phyloP scores from a whole-genome alignment of 2,888 invertebrate species.

The Drosophila anceps region DNA sequence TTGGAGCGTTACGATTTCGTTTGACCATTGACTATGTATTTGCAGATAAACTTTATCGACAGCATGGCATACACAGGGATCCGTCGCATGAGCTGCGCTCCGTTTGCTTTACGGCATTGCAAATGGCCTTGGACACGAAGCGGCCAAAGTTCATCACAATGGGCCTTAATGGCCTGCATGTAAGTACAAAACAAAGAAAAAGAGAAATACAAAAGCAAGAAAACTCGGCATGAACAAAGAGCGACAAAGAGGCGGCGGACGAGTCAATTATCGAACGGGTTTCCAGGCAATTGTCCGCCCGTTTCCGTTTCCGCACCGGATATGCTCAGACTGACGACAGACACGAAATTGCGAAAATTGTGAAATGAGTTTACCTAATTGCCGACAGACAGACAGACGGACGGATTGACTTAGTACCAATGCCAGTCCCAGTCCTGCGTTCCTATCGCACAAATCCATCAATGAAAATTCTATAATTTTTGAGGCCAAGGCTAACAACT shows the following conservation, averaged over 20 bases:
- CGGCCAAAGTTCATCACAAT: conserved; percentile 93
- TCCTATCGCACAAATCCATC: neutral
- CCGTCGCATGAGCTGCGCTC: conserved; percentile 94
- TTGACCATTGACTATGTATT: conserved; percentile 33
- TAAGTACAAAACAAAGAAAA: conserved; percentile 86
- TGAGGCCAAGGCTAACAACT: conserved; percentile 31
- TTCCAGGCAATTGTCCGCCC: conserved; percentile 21
- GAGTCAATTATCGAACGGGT: conserved; percentile 52
- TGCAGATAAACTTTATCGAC: conserved; percentile 92
- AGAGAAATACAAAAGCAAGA: neutral
- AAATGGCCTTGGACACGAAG: conserved; percentile 94
- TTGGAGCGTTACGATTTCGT: conserved; percentile 11
- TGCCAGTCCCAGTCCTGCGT: neutral
- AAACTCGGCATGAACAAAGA: neutral
- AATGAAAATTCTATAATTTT: conserved; percentile 10
- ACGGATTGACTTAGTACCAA: neutral
- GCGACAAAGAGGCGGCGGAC: conserved; percentile 21
- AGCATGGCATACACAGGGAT: conserved; percentile 91
- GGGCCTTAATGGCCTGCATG: conserved; percentile 95
- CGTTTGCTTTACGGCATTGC: conserved; percentile 93
- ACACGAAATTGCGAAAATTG: conserved; percentile 35
- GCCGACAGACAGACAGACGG: conserved; percentile 9
- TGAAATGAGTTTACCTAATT: conserved; percentile 44
- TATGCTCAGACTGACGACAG: conserved; percentile 28
- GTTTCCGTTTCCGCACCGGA: conserved; percentile 38